These are phyloP conservation scores for Phaethornis superciliosus DNA, from an alignment of 2,113 vertebrate genomes.

Conservation along the genomic window DNA sequence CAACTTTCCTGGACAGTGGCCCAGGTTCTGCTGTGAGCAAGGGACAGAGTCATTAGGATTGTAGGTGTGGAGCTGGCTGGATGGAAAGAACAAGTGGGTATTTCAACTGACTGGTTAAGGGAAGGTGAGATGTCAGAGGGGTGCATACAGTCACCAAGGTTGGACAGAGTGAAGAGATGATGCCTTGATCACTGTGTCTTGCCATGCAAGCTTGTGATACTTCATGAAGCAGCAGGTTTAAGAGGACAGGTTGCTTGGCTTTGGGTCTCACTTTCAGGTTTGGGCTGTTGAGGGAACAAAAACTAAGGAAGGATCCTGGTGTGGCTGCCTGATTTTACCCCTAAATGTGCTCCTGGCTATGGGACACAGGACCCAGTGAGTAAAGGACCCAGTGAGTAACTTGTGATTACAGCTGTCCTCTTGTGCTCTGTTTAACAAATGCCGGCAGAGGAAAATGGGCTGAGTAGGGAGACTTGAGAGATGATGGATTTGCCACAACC, in stretches of 20 bases:
- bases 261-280: background rate
- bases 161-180: background rate
- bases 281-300: background rate
- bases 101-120: background rate
- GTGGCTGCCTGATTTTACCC: background rate
- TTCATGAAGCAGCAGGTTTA: background rate
- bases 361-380: background rate
- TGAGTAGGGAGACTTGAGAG: background rate
- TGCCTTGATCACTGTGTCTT: background rate
- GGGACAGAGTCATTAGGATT: background rate
- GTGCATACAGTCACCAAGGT: background rate
- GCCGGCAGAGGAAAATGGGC: background rate
- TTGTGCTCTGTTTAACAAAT: background rate
- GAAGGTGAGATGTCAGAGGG: background rate
- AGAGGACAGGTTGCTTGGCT: background rate
- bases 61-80: background rate
- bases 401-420: background rate
- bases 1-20: background rate
- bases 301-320: background rate
- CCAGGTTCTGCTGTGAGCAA: background rate
- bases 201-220: background rate
- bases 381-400: background rate
- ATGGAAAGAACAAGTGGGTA: background rate
- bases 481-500: background rate
- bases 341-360: background rate